A percentile compares a stretch with the other conserved stretches of the same genome.
Conservation (phyloP, 2,888 invertebrate genomes). For the Arrhopalites spinosus region DNA sequence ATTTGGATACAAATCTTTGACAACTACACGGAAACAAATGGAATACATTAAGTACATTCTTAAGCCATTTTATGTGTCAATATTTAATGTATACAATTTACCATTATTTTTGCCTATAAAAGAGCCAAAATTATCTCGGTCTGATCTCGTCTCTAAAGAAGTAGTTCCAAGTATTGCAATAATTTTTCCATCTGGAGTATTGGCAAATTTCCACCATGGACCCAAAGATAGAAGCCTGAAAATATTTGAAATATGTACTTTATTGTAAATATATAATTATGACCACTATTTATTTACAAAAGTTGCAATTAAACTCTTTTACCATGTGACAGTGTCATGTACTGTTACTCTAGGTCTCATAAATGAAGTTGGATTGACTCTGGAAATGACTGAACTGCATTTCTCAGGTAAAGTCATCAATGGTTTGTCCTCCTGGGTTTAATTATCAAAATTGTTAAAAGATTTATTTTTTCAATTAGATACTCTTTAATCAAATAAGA, state of each 20-base stretch:
- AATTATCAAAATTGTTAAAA: too few relatives aligned
- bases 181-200: constrained; percentile 71
- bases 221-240: constrained; percentile 47
- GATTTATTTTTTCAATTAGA: too few relatives aligned
- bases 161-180: constrained; percentile 73
- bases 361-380: constrained; percentile 17
- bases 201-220: constrained; percentile 69
- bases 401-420: constrained; percentile 27
- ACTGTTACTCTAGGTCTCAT: not conserved
- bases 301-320: not conserved
- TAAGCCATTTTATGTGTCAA: too few relatives aligned
- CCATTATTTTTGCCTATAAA: constrained; percentile 70
- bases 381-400: constrained; percentile 10
- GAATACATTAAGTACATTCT: too few relatives aligned
- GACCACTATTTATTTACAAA: not conserved
- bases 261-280: not conserved
- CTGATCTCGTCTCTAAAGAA: constrained; percentile 72
- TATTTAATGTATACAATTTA: too few relatives aligned
- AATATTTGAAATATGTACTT: too few relatives aligned
- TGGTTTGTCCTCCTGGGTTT: constrained; percentile 23
- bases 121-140: constrained; percentile 72
- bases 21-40: too few relatives aligned
- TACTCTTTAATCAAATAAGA: not conserved
- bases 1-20: constrained; percentile 72
- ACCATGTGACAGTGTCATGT: constrained; percentile 16